Conservation (phyloP, 1,140 invertebrate species). For the Andricus grossulariae region DNA sequence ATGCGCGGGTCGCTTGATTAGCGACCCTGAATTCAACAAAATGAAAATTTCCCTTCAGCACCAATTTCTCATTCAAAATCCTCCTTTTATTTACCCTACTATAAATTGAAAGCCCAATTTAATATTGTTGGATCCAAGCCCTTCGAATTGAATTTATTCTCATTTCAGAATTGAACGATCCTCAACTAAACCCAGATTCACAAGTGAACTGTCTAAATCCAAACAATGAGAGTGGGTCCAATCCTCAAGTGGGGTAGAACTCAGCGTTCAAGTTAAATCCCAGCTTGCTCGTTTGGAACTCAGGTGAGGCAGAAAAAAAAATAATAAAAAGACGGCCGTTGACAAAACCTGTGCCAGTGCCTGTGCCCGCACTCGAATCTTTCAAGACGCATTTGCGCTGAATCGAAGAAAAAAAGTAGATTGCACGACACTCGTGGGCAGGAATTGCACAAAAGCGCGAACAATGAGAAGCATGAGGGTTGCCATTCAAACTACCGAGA, state of each 20-base stretch:
- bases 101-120: not conserved
- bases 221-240: constrained; percentile 7
- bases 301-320: constrained; percentile 50
- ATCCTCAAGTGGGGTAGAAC: constrained; percentile 38
- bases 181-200: not conserved
- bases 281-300: constrained; percentile 44
- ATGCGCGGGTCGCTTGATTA: too few species aligned
- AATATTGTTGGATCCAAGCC: not conserved
- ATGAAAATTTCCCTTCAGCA: not conserved
- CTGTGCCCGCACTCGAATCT: constrained; percentile 47
- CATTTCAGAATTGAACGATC: not conserved
- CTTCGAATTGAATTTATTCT: not conserved
- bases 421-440: constrained; percentile 49
- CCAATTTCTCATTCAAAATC: not conserved
- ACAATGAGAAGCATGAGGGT: constrained; percentile 60
- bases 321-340: constrained; percentile 58
- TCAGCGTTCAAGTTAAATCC: constrained; percentile 48
- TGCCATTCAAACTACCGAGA: constrained; percentile 60
- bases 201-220: not conserved
- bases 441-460: constrained; percentile 62
- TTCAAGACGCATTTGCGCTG: constrained; percentile 44
- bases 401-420: constrained; percentile 35
- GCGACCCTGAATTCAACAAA: too few species aligned
- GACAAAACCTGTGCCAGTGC: constrained; percentile 55
- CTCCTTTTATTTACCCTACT: not conserved